Base-by-base conservation (phyloP, 2,797 vertebrate genomes). In the Tapera naevia region DNA sequence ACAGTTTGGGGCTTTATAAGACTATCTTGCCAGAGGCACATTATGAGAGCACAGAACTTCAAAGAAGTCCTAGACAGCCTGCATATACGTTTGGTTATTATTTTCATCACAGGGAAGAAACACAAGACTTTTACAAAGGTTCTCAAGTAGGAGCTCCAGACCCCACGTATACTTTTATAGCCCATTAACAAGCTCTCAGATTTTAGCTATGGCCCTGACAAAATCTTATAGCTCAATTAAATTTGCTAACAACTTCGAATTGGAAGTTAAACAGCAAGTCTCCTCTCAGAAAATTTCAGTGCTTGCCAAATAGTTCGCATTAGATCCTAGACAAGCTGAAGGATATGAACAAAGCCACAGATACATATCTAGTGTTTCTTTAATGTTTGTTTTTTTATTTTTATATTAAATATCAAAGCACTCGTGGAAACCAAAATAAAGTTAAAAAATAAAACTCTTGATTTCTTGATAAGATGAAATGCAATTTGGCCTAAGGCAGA, bases 401-500 rank as follows among this genome's bases (percentile, higher is more conserved):
- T 88, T 74, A 94, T 94, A 82, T 91, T 82, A 83, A 91, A 97
- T 79, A 97, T 93, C 93, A 96, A 96, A 97, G 82, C 2, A 5
- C 23, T 83, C 43, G 61, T 15, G 57, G 84, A 95, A 86, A 91
- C 64, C 45, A 87, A 95, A 96, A 90, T 1, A 85, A 61, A 95
- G 30, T 92, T 94, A 80, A 94, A 95, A n/a, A 92, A 80, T 73
- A 92, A 64, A 87, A 86, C 33, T 64, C 46, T 71, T 67, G 45
- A 76, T 73, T 96, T 96, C 90, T 92, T 91, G 90, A 87, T 94
- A 94, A 94, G 83, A 95, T 67, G 69, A 94, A 97, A 96, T 23
- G 41, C 60, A 89, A 78, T 85, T 84, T 91, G 67, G 94, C 94
- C 91, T 65, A 67, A 86, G 91, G 94, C 89, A 91, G 74, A 95